A percentile compares a stretch with the other conserved stretches of the same genome.
These are phyloP conservation scores for Peucedramus taeniatus DNA, from an alignment of 2,113 vertebrate species.

Conservation along the genomic window DNA sequence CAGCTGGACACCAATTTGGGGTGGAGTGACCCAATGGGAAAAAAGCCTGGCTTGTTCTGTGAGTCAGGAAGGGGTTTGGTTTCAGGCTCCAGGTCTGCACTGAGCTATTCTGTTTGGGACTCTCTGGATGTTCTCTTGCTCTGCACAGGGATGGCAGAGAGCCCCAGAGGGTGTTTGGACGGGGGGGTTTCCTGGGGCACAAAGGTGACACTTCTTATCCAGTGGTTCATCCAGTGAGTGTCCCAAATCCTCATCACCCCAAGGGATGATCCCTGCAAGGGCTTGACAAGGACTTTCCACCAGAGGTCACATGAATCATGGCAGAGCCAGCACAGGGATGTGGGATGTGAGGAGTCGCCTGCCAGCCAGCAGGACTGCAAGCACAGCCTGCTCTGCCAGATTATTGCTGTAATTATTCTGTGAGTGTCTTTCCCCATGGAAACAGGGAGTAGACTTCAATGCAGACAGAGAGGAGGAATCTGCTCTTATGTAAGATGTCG, in stretches of 20 bases:
- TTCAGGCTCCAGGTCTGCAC: background rate
- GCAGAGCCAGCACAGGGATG: background rate
- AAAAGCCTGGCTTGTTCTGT: background rate
- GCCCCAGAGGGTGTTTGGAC: too few relatives aligned
- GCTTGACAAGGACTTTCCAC: background rate
- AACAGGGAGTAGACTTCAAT: background rate
- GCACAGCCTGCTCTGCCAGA: background rate
- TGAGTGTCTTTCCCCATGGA: background rate
- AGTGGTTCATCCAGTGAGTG: background rate
- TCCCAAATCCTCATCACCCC: background rate
- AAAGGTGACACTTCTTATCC: background rate
- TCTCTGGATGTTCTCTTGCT: too few relatives aligned
- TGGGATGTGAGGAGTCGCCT: background rate
- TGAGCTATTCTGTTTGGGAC: too few relatives aligned
- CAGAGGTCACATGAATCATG: background rate
- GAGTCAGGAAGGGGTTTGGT: rapidly evolving
- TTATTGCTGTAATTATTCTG: background rate
- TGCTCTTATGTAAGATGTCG: background rate
- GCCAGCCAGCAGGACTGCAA: too few relatives aligned
- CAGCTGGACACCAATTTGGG: too few relatives aligned
- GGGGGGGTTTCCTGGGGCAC: background rate
- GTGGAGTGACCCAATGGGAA: rapidly evolving
- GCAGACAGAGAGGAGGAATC: background rate
- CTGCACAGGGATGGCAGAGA: background rate
- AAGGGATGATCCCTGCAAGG: background rate